Conservation (phyloP, 2,113 vertebrate species). For the Phalacrocorax aristotelis region DNA sequence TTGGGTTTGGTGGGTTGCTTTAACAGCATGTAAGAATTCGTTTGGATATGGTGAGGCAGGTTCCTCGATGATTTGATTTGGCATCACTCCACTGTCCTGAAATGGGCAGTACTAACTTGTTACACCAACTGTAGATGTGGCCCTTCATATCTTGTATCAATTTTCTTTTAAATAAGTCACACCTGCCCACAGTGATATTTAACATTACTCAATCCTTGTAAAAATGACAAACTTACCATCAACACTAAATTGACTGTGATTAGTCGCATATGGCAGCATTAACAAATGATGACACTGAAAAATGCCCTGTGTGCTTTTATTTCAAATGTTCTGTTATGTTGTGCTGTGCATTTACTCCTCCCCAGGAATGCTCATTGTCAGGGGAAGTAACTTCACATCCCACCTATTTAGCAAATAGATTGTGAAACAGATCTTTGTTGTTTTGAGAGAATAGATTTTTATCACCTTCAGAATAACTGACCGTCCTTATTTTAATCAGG, state of each 20-base stretch:
- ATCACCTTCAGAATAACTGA: neutral
- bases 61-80: neutral
- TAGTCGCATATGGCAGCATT: neutral
- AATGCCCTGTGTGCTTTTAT: constrained; percentile 25
- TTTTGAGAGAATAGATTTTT: neutral
- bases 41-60: neutral
- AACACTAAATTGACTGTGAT: neutral
- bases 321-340: neutral
- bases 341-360: neutral
- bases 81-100: neutral
- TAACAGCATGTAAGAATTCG: neutral
- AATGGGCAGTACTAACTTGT: neutral
- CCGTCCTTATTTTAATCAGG: neutral
- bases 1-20: neutral
- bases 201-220: neutral
- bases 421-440: constrained; percentile 18
- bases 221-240: neutral
- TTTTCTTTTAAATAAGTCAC: neutral
- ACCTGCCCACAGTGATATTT: constrained; percentile 22
- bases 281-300: neutral
- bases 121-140: neutral
- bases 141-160: neutral
- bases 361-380: constrained; percentile 22
- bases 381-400: constrained; percentile 30
- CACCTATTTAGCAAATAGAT: constrained; percentile 4